Percentiles rank a stretch among this genome's conserved stretches.
Conservation (phyloP, 2,797 vertebrate genomes). For the Pipistrellus pygmaeus region DNA sequence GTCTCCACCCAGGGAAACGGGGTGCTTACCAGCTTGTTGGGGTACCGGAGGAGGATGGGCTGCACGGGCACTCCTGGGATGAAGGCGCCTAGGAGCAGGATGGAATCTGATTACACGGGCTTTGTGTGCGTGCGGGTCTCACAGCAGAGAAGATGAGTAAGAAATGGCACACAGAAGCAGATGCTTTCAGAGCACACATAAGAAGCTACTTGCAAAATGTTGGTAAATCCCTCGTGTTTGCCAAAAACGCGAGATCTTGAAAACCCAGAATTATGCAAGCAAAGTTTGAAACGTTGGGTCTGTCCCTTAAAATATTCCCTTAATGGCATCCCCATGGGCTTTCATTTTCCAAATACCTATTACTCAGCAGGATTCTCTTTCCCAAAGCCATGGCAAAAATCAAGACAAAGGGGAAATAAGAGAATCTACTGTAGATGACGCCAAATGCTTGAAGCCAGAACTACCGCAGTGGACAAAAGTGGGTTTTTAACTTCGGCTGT, state of each 20-base stretch:
- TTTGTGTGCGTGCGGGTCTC: background rate
- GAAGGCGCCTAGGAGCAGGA: constrained; percentile 93
- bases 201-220: background rate
- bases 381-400: background rate
- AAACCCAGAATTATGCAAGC: constrained; percentile 34
- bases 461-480: background rate
- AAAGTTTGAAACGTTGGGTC: background rate
- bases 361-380: background rate
- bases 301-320: background rate
- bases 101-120: background rate
- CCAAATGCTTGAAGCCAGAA: background rate
- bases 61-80: constrained; percentile 95
- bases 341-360: constrained; percentile 22
- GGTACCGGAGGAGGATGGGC: constrained; percentile 94
- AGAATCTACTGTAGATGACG: background rate
- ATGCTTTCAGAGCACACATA: background rate
- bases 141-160: background rate
- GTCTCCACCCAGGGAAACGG: background rate
- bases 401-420: background rate
- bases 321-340: background rate
- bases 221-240: background rate
- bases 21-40: constrained; percentile 93
- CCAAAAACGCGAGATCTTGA: background rate
- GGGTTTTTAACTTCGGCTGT: background rate
- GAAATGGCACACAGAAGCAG: background rate